A percentile compares a stretch with the other conserved stretches of the same genome.
Evolutionary conservation across 2,113 vertebrate genomes (phyloP).

Genomic region (Gracilinanus agilis): DNA sequence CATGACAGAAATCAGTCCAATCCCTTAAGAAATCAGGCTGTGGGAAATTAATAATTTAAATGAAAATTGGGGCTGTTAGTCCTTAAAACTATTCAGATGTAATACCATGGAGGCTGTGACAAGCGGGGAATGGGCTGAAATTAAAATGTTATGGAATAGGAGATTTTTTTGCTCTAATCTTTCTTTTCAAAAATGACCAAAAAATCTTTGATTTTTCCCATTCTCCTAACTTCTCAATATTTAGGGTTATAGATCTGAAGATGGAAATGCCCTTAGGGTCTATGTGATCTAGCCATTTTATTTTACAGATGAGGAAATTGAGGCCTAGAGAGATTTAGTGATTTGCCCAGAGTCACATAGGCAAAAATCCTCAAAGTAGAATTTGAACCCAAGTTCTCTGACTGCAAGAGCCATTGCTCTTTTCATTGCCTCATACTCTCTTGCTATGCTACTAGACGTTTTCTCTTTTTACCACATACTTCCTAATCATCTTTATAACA

Average conservation of each 20-base stretch:
- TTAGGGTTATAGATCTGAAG: not conserved
- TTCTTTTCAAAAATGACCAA: not conserved
- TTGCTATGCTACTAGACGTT: not conserved
- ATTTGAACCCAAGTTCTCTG: not conserved
- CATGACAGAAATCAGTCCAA: not conserved
- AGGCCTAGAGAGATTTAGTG: not conserved
- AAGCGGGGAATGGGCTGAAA: slow-evolving; percentile 45
- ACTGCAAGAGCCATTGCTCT: not conserved
- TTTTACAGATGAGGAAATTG: not conserved
- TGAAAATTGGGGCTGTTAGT: not conserved
- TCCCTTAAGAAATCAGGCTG: slow-evolving; percentile 17
- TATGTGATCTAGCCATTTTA: not conserved
- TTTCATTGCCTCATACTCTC: not conserved
- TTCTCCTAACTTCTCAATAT: not conserved
- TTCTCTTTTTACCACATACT: slow-evolving; percentile 9
- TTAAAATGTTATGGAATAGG: slow-evolving; percentile 19
- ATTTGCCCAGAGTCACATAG: not conserved
- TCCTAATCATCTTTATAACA: slow-evolving; percentile 16
- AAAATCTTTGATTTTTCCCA: slow-evolving; percentile 20
- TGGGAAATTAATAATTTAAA: not conserved
- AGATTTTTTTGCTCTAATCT: slow-evolving; percentile 4
- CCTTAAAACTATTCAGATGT: slow-evolving; percentile 1
- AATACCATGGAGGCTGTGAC: slow-evolving; percentile 13
- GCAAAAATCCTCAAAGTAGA: not conserved
- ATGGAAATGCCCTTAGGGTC: not conserved